Evolutionary conservation across 2,888 invertebrate genomes (phyloP), one percentile per base, ranked within the genome.

Genomic region (Amphipyra tragopoginis): DNA sequence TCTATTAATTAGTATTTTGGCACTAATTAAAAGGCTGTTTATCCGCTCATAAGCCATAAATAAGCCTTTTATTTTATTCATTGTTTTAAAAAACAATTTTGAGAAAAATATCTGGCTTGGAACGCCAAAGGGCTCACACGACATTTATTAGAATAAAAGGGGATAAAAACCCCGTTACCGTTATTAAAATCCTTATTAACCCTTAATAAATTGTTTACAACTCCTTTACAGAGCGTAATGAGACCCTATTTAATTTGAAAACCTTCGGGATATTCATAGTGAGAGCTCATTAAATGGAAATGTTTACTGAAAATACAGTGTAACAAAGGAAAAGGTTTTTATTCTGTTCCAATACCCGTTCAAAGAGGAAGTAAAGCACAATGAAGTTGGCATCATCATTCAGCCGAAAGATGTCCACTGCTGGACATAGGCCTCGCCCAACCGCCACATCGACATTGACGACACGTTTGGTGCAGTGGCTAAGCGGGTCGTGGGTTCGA

Each of bases 151-250:
- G 10, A 21, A 36, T 33, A n/a, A 40, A 34, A 45, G 5, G 5
- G 9, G 15, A 5, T 33, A 50, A 63, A 55, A 9, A 8, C 10
- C 10, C 0, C 38, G 44, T 40, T 33, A 8, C 0, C 38, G 45
- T 40, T 33, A 53, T 49, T 45, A 21, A 70, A 70, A 49, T 40
- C n/a, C 49, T 21, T 11, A 38, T 53, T 9, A 36, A 33, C 5
- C 4, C 36, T 26, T 49, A 15, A 15, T 21, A 36, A 8, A 42
- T 7, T 65, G 15, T 50, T 38, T 7, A 48, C n/a, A n/a, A n/a
- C 10, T 5, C 15, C 26, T 49, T 3, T 36, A 33, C 13, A 11
- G 4, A 39, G 42, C 8, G 42, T 43, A 47, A 69, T 65, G 50
- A 70, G 42, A 51, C 51, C 26, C 11, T 15, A 26, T 26, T 39